phyloP scores from a whole-genome alignment of 2,888 invertebrate species.

The Pterostichus madidus region DNA sequence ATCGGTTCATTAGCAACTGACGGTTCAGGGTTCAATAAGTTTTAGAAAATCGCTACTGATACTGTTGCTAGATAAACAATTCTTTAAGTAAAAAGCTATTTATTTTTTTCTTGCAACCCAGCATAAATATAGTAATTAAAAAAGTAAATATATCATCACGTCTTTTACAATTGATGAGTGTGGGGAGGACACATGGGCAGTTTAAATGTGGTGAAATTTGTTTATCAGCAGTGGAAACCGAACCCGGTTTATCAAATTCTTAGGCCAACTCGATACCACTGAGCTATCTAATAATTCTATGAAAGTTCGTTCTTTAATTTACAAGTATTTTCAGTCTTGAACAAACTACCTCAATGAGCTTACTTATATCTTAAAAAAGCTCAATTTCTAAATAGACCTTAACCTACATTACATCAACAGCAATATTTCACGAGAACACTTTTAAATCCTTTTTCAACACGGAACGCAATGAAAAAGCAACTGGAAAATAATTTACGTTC shows the following conservation, averaged over 20 bases:
- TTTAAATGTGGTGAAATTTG: neutral
- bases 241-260: neutral
- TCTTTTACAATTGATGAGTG: too few species aligned
- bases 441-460: slow-evolving; percentile 16
- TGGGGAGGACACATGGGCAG: neutral
- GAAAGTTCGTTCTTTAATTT: too few species aligned
- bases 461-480: slow-evolving; percentile 22
- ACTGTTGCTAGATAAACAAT: too few species aligned
- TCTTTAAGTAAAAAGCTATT: too few species aligned
- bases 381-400: slow-evolving; percentile 1
- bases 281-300: neutral
- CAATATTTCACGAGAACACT: slow-evolving; percentile 25
- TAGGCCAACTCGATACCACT: neutral
- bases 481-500: slow-evolving; percentile 48
- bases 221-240: neutral
- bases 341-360: neutral
- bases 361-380: too few species aligned
- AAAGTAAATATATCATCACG: too few species aligned
- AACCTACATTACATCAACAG: neutral
- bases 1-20: too few species aligned
- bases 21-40: too few species aligned
- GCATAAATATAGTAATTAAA: too few species aligned
- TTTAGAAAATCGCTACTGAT: too few species aligned
- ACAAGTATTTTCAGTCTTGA: neutral
- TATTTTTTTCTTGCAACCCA: too few species aligned